phyloP scores from a whole-genome alignment of 2,888 invertebrate genomes.

The Drosophila nigricruria region DNA sequence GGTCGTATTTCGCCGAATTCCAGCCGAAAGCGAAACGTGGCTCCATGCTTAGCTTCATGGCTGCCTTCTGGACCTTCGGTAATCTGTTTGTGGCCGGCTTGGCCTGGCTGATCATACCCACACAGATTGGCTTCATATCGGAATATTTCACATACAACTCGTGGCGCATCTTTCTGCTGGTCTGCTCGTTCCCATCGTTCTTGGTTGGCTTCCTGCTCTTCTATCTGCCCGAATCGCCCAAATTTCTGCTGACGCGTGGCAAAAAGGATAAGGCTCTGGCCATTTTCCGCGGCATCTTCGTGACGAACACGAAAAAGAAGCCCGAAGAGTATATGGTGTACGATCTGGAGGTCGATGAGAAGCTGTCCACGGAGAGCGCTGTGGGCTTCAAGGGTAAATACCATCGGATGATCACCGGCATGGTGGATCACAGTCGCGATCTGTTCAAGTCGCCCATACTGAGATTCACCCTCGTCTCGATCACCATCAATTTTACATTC shows the following conservation, averaged over 20 bases:
- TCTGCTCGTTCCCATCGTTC: conserved; percentile 95
- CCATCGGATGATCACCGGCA: conserved; percentile 90
- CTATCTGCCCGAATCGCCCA: conserved; percentile 95
- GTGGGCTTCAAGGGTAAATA: conserved; percentile 89
- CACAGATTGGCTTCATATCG: conserved; percentile 89
- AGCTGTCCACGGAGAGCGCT: conserved; percentile 84
- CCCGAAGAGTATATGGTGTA: conserved; percentile 92
- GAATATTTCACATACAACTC: conserved; percentile 93
- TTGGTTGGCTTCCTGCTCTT: conserved; percentile 93
- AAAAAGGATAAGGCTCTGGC: conserved; percentile 92
- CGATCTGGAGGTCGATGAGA: conserved; percentile 88
- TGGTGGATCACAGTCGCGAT: conserved; percentile 92
- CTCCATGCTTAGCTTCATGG: conserved; percentile 96
- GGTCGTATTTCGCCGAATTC: conserved; percentile 98
- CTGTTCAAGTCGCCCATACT: conserved; percentile 93
- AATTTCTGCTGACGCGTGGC: conserved; percentile 93
- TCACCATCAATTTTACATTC: conserved; percentile 96
- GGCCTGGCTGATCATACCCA: conserved; percentile 91
- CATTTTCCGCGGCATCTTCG: conserved; percentile 92
- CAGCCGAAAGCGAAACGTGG: conserved; percentile 96
- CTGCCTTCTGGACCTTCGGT: conserved; percentile 97
- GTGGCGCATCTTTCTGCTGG: conserved; percentile 95
- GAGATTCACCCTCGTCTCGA: conserved; percentile 93
- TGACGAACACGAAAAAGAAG: conserved; percentile 90
- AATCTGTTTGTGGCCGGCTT: conserved; percentile 95